phyloP scores from a whole-genome alignment of 2,888 invertebrate species.

The Morpho helenor region DNA sequence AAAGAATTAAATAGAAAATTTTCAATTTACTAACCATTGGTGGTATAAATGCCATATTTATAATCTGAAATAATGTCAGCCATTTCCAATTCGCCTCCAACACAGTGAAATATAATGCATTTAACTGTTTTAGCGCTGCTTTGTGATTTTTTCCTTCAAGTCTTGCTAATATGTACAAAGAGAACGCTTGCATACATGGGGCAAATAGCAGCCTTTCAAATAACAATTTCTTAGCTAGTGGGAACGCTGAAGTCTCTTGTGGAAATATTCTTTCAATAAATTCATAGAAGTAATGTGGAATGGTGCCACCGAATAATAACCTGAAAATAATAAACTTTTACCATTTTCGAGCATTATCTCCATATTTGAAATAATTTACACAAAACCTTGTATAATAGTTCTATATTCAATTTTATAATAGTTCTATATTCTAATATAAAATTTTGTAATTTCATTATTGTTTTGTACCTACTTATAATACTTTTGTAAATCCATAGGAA shows the following conservation, averaged over 20 bases:
- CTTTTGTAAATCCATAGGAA: too few species aligned
- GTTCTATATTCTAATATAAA: too few species aligned
- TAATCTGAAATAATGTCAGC: constrained; percentile 85
- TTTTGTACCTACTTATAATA: too few species aligned
- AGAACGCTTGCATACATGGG: constrained; percentile 85
- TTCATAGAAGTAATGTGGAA: constrained; percentile 88
- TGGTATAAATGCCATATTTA: constrained; percentile 87
- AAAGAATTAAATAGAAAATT: neutral
- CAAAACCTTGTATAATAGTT: too few species aligned
- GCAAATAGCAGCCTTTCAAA: constrained; percentile 86
- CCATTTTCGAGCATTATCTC: too few species aligned
- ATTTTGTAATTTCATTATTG: too few species aligned
- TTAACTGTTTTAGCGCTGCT: constrained; percentile 81
- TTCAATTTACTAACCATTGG: constrained; percentile 81
- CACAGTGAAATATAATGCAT: constrained; percentile 82
- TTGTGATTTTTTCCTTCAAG: constrained; percentile 87
- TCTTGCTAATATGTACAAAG: constrained; percentile 85
- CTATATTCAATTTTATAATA: too few species aligned
- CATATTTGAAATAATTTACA: too few species aligned
- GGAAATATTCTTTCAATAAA: constrained; percentile 81
- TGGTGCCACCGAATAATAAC: constrained; percentile 87
- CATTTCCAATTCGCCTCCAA: constrained; percentile 88
- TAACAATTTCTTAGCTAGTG: constrained; percentile 80
- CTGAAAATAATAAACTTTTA: constrained; percentile 55
- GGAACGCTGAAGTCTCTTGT: constrained; percentile 75